phyloP scores from a whole-genome alignment of 2,888 invertebrate genomes.

The Campoplex capitator region DNA sequence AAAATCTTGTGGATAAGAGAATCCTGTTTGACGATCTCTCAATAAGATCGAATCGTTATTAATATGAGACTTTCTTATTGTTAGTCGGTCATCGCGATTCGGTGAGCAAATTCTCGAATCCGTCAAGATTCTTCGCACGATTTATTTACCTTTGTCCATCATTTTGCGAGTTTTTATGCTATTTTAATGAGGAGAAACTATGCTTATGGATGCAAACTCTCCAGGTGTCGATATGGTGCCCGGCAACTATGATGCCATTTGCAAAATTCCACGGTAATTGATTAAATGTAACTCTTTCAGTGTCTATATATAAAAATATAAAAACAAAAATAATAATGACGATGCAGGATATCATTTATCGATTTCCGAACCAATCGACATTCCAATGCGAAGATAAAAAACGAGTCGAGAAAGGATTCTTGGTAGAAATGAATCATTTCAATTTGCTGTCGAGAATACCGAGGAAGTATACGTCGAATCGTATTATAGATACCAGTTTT shows the following conservation, averaged over 20 bases:
- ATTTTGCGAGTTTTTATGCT: too few relatives aligned
- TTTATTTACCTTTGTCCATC: too few relatives aligned
- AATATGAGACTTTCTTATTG: neutral
- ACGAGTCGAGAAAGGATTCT: neutral
- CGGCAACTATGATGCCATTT: too few relatives aligned
- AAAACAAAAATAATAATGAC: too few relatives aligned
- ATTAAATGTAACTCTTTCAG: neutral
- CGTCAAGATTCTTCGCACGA: too few relatives aligned
- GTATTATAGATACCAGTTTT: constrained; percentile 36
- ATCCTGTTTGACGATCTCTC: neutral
- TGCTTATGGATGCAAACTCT: too few relatives aligned
- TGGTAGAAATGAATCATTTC: constrained; percentile 55
- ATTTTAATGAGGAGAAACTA: too few relatives aligned
- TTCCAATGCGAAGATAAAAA: too few relatives aligned
- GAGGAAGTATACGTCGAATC: constrained; percentile 37
- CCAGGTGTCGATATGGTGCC: too few relatives aligned
- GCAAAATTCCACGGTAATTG: neutral
- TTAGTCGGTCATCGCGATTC: neutral
- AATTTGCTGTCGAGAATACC: constrained; percentile 46
- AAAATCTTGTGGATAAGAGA: neutral
- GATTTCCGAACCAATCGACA: too few relatives aligned
- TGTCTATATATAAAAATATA: too few relatives aligned
- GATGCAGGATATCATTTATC: too few relatives aligned
- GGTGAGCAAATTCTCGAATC: neutral
- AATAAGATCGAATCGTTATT: neutral